Evolutionary conservation across 2,888 invertebrate species (phyloP).

Genomic region (Cosmia pyralina): DNA sequence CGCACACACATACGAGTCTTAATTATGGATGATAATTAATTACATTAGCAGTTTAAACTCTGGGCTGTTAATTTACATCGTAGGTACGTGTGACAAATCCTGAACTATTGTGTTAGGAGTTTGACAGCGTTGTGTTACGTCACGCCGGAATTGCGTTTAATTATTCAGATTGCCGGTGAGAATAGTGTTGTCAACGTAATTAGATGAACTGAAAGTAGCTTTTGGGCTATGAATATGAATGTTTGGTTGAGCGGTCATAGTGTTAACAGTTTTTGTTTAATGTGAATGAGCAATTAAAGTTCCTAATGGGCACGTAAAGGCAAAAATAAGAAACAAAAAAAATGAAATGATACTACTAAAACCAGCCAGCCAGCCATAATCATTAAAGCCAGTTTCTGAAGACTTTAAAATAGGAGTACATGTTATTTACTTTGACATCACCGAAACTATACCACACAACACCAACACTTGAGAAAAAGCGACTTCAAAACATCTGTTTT

Average conservation of each 20-base stretch:
- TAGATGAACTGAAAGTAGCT: conserved; percentile 31
- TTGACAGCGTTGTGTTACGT: conserved; percentile 47
- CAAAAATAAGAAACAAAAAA: not conserved
- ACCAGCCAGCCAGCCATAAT: too few relatives aligned
- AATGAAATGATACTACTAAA: not conserved
- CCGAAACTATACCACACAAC: not conserved
- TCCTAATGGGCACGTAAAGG: not conserved
- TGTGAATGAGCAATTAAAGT: not conserved
- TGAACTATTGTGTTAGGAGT: conserved; percentile 57
- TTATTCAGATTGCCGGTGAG: conserved; percentile 58
- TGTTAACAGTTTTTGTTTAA: not conserved
- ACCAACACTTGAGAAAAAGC: conserved; percentile 20
- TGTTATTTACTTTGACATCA: not conserved
- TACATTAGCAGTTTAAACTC: conserved; percentile 73
- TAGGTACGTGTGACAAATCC: conserved; percentile 56
- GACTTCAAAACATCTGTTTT: conserved; percentile 42
- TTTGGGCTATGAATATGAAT: conserved; percentile 20
- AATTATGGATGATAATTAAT: conserved; percentile 76
- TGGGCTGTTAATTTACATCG: conserved; percentile 65
- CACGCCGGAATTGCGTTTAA: conserved; percentile 50
- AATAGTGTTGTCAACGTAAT: conserved; percentile 38
- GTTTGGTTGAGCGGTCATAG: not conserved
- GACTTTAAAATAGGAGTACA: not conserved
- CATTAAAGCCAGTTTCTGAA: too few relatives aligned
- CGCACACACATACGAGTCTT: conserved; percentile 67